phyloP scores from a whole-genome alignment of 2,797 vertebrate species.

The Sphenodon punctatus region DNA sequence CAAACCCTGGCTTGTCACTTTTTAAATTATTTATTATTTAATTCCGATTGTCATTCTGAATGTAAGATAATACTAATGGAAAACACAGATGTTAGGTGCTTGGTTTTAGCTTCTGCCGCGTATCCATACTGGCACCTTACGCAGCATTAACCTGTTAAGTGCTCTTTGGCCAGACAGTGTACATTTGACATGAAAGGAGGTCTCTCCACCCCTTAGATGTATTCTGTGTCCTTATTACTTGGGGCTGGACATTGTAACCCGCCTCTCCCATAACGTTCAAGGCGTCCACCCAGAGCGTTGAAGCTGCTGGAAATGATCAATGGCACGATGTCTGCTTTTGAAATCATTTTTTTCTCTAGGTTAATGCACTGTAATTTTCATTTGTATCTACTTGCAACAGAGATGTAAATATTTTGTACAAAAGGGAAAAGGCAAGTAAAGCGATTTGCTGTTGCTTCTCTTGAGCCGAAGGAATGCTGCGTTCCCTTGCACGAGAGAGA shows the following conservation, averaged over 20 bases:
- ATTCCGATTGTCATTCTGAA: slow-evolving; percentile 58
- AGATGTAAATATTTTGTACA: neutral
- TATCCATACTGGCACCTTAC: slow-evolving; percentile 33
- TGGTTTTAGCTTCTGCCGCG: slow-evolving; percentile 24
- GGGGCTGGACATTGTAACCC: neutral
- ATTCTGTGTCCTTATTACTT: neutral
- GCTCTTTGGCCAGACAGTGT: slow-evolving; percentile 53
- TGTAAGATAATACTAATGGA: slow-evolving; percentile 49
- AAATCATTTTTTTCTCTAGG: fast-evolving
- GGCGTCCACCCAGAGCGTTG: fast-evolving
- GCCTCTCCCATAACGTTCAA: fast-evolving
- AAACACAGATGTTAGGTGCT: slow-evolving; percentile 23
- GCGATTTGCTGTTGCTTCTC: fast-evolving
- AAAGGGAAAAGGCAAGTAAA: neutral
- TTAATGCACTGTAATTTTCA: neutral
- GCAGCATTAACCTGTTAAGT: slow-evolving; percentile 39
- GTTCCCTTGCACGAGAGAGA: neutral
- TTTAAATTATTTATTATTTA: slow-evolving; percentile 8
- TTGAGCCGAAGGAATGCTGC: fast-evolving
- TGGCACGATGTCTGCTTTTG: neutral
- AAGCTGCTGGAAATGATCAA: fast-evolving
- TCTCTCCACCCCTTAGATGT: slow-evolving; percentile 3
- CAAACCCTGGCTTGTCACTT: slow-evolving; percentile 22
- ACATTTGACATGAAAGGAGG: slow-evolving; percentile 54
- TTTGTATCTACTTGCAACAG: neutral